Conservation (phyloP, 2,113 vertebrate species). For the Chrysochloris asiatica region DNA sequence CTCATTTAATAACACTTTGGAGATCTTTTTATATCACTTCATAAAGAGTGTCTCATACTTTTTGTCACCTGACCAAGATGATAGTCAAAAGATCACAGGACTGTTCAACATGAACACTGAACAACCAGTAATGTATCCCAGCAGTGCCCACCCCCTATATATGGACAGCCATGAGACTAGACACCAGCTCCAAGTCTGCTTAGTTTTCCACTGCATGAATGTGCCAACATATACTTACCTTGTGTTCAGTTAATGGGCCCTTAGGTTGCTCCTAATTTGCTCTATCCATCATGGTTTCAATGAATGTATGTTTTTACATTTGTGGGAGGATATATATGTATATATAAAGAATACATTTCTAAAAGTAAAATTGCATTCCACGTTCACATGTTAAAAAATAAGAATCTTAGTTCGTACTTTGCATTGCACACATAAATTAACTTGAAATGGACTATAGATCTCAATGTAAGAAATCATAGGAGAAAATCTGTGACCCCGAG, state of each 20-base stretch:
- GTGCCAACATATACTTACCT: too few relatives aligned
- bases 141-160: fast-evolving
- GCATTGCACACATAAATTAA: neutral
- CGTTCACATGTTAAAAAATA: neutral
- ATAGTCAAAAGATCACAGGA: neutral
- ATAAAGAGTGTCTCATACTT: neutral
- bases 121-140: neutral
- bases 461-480: neutral
- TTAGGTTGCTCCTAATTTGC: neutral
- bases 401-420: neutral
- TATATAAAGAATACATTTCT: neutral
- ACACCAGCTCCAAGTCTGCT: too few relatives aligned
- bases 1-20: too few relatives aligned
- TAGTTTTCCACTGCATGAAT: fast-evolving
- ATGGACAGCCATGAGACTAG: fast-evolving
- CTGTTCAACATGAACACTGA: neutral
- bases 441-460: neutral
- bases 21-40: neutral
- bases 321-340: neutral
- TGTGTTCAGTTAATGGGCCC: neutral
- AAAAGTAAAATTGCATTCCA: neutral
- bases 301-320: neutral
- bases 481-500: neutral
- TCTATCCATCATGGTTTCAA: neutral
- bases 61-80: neutral